Evolutionary conservation across 2,888 invertebrate species (phyloP).

Genomic region (Ochropacha duplaris): DNA sequence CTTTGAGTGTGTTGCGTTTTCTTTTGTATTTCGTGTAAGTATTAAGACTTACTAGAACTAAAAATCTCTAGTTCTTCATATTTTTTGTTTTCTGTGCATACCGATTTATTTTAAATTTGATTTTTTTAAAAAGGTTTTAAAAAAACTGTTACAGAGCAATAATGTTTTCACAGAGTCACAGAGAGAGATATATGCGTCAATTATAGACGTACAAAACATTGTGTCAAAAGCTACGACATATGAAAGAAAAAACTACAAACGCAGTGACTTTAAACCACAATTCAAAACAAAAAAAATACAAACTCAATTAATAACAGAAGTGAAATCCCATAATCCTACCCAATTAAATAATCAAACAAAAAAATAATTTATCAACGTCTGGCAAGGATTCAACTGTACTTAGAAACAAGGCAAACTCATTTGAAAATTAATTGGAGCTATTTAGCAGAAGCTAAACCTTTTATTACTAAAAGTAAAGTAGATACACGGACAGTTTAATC

Average conservation of each 20-base stretch:
- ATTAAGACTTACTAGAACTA: too few relatives aligned
- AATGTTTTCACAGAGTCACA: too few relatives aligned
- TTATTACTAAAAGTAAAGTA: conserved; percentile 12
- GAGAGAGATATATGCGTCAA: too few relatives aligned
- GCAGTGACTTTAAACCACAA: background rate
- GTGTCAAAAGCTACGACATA: too few relatives aligned
- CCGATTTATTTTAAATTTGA: too few relatives aligned
- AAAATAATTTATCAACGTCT: conserved; percentile 5
- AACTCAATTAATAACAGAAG: conserved; percentile 2
- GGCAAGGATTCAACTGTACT: background rate
- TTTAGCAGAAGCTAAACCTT: conserved; percentile 17
- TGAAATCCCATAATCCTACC: background rate
- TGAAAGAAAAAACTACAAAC: too few relatives aligned
- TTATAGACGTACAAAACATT: too few relatives aligned
- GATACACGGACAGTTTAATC: conserved; percentile 23
- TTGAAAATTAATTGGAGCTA: conserved; percentile 15
- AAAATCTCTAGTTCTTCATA: too few relatives aligned
- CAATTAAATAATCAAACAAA: background rate
- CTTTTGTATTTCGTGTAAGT: background rate
- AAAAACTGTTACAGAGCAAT: too few relatives aligned
- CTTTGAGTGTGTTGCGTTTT: background rate
- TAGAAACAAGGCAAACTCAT: background rate
- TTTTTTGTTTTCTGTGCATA: too few relatives aligned
- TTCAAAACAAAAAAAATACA: background rate
- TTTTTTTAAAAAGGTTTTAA: too few relatives aligned